Conservation (phyloP, 2,797 vertebrate genomes). For the Sebastes cheni region DNA sequence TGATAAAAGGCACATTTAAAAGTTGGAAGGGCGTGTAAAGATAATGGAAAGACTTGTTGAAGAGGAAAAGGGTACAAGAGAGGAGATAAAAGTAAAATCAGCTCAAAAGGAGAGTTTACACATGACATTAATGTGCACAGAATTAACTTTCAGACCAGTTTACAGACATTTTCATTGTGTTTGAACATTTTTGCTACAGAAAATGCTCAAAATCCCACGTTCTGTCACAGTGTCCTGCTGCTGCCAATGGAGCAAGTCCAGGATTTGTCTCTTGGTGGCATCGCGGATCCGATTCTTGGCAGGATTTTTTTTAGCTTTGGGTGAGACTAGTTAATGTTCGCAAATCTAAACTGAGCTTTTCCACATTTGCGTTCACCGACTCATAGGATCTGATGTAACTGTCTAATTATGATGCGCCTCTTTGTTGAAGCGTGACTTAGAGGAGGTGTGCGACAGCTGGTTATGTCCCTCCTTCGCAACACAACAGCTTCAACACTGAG, state of each 20-base stretch:
- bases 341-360: conserved; percentile 43
- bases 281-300: conserved; percentile 54
- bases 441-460: conserved; percentile 62
- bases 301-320: conserved; percentile 24
- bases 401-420: conserved; percentile 41
- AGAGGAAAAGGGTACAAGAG: background rate
- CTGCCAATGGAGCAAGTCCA: conserved; percentile 49
- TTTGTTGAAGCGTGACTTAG: conserved; percentile 53
- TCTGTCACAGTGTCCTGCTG: conserved; percentile 44
- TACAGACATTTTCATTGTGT: background rate
- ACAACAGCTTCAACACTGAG: conserved; percentile 21
- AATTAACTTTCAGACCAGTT: conserved; percentile 2
- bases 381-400: conserved; percentile 49
- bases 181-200: conserved; percentile 41
- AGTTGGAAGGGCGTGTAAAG: conserved; percentile 18
- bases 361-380: conserved; percentile 37
- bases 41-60: conserved; percentile 38
- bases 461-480: conserved; percentile 28
- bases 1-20: conserved; percentile 51
- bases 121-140: background rate
- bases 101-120: conserved; percentile 4
- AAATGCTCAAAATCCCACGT: conserved; percentile 48
- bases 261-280: conserved; percentile 57
- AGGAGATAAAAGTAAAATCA: conserved; percentile 14
- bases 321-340: conserved; percentile 36